Base-by-base conservation (phyloP, 2,888 invertebrate species). In the Polymixis flavicincta region DNA sequence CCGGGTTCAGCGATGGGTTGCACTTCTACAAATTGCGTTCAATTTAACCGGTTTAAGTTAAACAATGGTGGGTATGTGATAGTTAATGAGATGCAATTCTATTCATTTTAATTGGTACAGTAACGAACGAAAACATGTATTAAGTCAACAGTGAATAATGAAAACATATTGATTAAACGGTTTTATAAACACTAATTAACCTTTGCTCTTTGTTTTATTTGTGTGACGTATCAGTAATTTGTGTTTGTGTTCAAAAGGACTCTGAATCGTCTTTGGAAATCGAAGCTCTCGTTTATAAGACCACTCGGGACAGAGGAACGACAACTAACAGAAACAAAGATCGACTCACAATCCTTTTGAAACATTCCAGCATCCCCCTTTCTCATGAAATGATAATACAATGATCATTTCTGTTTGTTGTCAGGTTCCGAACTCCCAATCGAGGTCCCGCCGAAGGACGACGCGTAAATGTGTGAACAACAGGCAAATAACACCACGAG, bases 391-490 rank as follows among this genome's bases (percentile, higher is more conserved):
- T 96, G 95, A 96, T 94, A 95, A 91, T 92, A 92, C 90, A 94
- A 94, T 96, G 95, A 94, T 96, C 96, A 96, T 96, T 96, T 96
- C 96, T 96, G 96, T 96, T 95, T 96, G 96, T 96, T 96, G 96
- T 96, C 96, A 96, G 96, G 96, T 96, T 96, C 96, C 96, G 95
- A 96, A 95, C 95, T 96, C 96, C 95, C 92, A 92, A 89, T 89
- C 92, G 95, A 92, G 94, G 92, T 94, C 90, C 91, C 92, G 91
- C 91, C 91, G 92, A 85, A 89, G 92, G 90, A 89, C 90, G 85
- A 78, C 92, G 88, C 85, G 88, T 92, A 90, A 93, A 94, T 95
- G 93, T 91, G 89, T 92, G 88, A 88, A 82, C 82, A 83, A 86
- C 83, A 86, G 77, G 84, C 79, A 68, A 85, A 87, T 76, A 70